A percentile compares a stretch with the other conserved stretches of the same genome.
These are phyloP conservation scores for Anguilla anguilla DNA, from an alignment of 2,797 vertebrate species.

Conservation along the genomic window DNA sequence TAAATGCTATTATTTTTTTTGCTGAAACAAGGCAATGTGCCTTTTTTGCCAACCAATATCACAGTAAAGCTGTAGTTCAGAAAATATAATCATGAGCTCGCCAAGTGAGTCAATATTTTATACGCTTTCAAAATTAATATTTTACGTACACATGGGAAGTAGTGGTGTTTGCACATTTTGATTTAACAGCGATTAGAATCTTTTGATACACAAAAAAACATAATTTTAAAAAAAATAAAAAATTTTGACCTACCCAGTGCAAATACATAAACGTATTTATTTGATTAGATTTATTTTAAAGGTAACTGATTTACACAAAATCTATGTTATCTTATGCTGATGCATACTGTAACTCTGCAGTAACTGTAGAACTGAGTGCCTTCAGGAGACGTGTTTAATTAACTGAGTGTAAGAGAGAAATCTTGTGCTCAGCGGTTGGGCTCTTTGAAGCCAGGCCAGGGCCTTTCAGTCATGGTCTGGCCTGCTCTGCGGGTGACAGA, in stretches of 20 bases:
- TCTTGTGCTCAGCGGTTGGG: not conserved
- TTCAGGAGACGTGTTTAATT: slow-evolving; percentile 8
- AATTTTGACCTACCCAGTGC: not conserved
- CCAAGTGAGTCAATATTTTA: not conserved
- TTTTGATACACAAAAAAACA: not conserved
- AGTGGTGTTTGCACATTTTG: not conserved
- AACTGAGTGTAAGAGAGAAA: not conserved
- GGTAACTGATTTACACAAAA: not conserved
- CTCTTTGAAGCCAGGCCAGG: slow-evolving; percentile 25
- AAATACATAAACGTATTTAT: not conserved
- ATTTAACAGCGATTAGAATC: not conserved
- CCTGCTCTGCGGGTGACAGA: not conserved
- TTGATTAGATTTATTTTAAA: not conserved
- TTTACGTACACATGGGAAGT: not conserved
- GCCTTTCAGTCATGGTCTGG: slow-evolving; percentile 20
- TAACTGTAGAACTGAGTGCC: not conserved
- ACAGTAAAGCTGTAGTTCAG: not conserved
- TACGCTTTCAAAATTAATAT: not conserved
- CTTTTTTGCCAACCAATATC: not conserved
- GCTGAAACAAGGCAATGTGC: not conserved
- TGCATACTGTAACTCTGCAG: not conserved
- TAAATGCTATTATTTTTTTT: not conserved
- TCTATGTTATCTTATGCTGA: not conserved
- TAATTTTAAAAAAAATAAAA: not conserved
- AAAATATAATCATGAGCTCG: slow-evolving; percentile 1